Evolutionary conservation across 2,797 vertebrate genomes (phyloP).

Genomic region (Anguilla megastoma): DNA sequence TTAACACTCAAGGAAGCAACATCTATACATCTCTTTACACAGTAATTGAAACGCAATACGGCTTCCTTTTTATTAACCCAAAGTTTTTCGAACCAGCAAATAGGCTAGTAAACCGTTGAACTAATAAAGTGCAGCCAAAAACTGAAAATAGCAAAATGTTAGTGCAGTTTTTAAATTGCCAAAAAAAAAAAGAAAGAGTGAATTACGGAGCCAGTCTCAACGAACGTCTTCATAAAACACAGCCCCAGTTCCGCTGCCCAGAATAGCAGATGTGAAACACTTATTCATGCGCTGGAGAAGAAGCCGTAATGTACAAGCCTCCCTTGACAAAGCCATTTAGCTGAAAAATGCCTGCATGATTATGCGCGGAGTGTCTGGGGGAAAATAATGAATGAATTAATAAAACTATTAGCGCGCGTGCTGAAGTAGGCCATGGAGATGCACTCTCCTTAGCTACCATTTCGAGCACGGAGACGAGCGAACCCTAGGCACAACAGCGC

Average conservation of each 20-base stretch:
- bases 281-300: slow-evolving; percentile 58
- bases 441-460: slow-evolving; percentile 73
- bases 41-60: not conserved
- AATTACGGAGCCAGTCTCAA: not conserved
- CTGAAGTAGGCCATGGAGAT: slow-evolving; percentile 71
- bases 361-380: slow-evolving; percentile 61
- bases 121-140: not conserved
- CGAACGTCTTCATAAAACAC: not conserved
- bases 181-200: not conserved
- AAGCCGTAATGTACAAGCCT: slow-evolving; percentile 62
- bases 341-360: slow-evolving; percentile 70
- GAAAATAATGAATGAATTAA: slow-evolving; percentile 66
- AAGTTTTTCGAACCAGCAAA: no score
- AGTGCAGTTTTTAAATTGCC: not conserved
- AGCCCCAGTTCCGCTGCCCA: not conserved
- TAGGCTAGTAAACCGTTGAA: no score
- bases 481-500: slow-evolving; percentile 61
- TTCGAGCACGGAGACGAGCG: slow-evolving; percentile 65
- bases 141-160: not conserved
- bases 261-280: not conserved
- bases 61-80: no score
- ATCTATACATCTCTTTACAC: not conserved
- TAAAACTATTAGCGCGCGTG: slow-evolving; percentile 69
- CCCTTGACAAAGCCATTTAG: slow-evolving; percentile 71
- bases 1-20: not conserved